These are phyloP conservation scores for Rhingia rostrata DNA, from an alignment of 2,888 invertebrate genomes.

Conservation along the genomic window DNA sequence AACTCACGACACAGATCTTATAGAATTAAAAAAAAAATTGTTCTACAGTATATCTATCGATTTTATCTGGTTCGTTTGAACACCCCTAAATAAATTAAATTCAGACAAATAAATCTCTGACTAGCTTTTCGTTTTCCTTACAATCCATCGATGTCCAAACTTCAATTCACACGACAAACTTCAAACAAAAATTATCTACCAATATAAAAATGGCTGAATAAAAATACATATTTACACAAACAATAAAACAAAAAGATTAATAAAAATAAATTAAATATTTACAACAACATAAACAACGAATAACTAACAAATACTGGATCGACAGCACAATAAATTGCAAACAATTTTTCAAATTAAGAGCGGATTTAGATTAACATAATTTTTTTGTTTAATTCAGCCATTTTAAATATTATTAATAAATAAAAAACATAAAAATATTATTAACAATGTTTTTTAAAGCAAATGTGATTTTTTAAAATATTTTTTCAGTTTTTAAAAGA, in stretches of 20 bases:
- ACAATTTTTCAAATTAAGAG: constrained; percentile 62
- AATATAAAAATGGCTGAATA: constrained; percentile 69
- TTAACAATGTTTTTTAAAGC: constrained; percentile 33
- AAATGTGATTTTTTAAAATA: constrained; percentile 44
- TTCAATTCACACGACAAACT: neutral
- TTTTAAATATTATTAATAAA: constrained; percentile 43
- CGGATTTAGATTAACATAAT: constrained; percentile 19
- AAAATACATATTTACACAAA: constrained; percentile 9
- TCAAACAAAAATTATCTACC: constrained; percentile 31
- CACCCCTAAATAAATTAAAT: no score
- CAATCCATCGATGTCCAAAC: no score
- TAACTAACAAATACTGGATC: constrained; percentile 45
- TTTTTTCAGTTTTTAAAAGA: constrained; percentile 47
- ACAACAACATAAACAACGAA: constrained; percentile 60
- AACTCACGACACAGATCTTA: no score
- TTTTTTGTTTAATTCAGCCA: constrained; percentile 69
- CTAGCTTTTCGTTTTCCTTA: no score
- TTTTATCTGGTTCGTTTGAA: no score
- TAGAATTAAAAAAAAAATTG: no score
- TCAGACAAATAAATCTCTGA: no score
- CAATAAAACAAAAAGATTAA: constrained; percentile 30
- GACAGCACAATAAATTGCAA: constrained; percentile 77
- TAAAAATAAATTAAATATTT: constrained; percentile 34
- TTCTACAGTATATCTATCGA: no score
- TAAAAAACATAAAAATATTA: constrained; percentile 23